Evolutionary conservation across 2,888 invertebrate genomes (phyloP), one percentile per base, ranked within the genome.

Genomic region (Galeruca laticollis): DNA sequence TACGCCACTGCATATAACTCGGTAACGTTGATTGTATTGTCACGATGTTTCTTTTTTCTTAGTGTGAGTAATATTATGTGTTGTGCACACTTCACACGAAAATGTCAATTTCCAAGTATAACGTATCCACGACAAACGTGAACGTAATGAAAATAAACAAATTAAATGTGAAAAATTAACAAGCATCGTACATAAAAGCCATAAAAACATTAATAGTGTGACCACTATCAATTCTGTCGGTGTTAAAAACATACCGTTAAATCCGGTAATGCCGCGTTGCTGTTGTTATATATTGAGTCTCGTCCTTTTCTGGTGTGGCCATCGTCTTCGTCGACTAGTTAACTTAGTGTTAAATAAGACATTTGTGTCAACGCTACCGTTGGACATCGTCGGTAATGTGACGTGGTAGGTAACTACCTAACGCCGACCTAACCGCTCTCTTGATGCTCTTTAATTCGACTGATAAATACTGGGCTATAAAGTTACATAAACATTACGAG

Each of bases 311-410:
- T 63, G 70, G 73, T 67, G 73, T 67, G 70, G 73, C 69, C 37
- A 69, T 59, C 63, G 63, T 59, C 66, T 59, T 49, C 66, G 49
- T 59, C 73, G 69, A 64, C 73, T 73, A 73, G 71, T 71, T 73
- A 73, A 73, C 75, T 70, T 62, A 69, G 75, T 72, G 75, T 73
- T 78, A 78, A 78, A 77, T 76, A 77, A 78, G 77, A 76, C 76
- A 75, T 78, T 77, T 75, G 75, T 75, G 76, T 76, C 76, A 75
- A 74, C 76, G 73, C 69, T 69, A 68, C 69, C 68, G 56, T 57
- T 57, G 56, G 35, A 57, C 56, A 35, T 35, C 31, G 33, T 54
- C 54, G 26, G n/a, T 54, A 54, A 54, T 31, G 54, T 54, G 54
- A 54, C 54, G 26, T 54, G 54, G 31, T 26, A 21, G 51, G 21